Conservation (phyloP, 2,113 vertebrate species). For the Tinamus guttatus region DNA sequence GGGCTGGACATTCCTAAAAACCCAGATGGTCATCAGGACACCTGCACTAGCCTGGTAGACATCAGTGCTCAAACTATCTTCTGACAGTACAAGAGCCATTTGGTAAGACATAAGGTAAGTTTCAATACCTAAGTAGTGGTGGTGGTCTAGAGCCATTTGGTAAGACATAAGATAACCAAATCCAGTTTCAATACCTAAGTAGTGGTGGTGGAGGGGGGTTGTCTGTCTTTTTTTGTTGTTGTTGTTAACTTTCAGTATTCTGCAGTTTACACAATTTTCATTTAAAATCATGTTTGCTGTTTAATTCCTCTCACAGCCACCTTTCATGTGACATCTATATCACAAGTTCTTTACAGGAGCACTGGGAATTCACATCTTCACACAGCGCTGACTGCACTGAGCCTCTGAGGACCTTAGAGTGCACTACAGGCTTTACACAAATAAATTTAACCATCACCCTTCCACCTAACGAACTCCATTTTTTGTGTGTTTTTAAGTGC, state of each 20-base stretch:
- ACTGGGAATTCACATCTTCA: not conserved
- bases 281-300: not conserved
- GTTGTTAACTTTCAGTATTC: not conserved
- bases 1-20: not conserved
- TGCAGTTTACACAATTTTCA: not conserved
- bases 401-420: not conserved
- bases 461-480: not conserved
- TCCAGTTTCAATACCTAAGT: too few relatives aligned
- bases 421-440: not conserved
- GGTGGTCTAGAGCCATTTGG: not conserved
- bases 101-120: not conserved
- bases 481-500: not conserved
- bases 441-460: not conserved
- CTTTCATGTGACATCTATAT: not conserved
- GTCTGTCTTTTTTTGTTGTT: not conserved
- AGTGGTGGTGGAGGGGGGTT: too few relatives aligned
- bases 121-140: too few relatives aligned
- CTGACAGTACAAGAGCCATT: not conserved
- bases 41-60: not conserved
- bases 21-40: not conserved
- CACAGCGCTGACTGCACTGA: not conserved
- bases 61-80: not conserved
- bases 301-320: not conserved
- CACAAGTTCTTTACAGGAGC: not conserved
- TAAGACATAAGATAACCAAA: not conserved